A percentile compares a stretch with the other conserved stretches of the same genome.
Conservation (phyloP, 2,113 vertebrate genomes). For the Sapayoa aenigma region DNA sequence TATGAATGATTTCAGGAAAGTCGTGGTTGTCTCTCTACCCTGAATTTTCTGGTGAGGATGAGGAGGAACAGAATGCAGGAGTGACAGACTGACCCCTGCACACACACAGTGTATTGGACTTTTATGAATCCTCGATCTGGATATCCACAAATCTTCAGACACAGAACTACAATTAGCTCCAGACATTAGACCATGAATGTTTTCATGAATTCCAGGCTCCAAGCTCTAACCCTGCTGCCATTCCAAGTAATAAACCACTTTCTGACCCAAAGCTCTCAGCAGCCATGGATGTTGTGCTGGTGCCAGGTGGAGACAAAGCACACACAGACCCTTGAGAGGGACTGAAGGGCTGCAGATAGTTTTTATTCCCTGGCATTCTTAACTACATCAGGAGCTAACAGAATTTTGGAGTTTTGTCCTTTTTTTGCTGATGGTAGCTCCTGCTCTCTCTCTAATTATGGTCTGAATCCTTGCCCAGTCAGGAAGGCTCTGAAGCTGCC, state of each 20-base stretch:
- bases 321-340: background rate
- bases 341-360: background rate
- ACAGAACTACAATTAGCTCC: background rate
- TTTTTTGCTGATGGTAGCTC: constrained; percentile 12
- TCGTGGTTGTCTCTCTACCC: background rate
- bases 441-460: background rate
- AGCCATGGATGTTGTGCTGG: background rate
- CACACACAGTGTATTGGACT: too few species aligned
- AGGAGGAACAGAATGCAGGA: background rate
- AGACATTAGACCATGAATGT: background rate
- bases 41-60: background rate
- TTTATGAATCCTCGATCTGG: fast-evolving
- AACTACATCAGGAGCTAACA: background rate
- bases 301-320: background rate
- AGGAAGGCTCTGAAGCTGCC: background rate
- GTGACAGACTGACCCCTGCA: background rate
- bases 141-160: background rate
- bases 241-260: background rate
- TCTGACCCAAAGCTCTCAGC: background rate
- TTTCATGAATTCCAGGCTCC: background rate
- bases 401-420: background rate
- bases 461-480: background rate
- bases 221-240: too few species aligned
- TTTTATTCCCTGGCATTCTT: background rate
- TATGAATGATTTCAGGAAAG: background rate